Conservation (phyloP, 64 coral and sea anemone species). For the Montipora efflorescens region DNA sequence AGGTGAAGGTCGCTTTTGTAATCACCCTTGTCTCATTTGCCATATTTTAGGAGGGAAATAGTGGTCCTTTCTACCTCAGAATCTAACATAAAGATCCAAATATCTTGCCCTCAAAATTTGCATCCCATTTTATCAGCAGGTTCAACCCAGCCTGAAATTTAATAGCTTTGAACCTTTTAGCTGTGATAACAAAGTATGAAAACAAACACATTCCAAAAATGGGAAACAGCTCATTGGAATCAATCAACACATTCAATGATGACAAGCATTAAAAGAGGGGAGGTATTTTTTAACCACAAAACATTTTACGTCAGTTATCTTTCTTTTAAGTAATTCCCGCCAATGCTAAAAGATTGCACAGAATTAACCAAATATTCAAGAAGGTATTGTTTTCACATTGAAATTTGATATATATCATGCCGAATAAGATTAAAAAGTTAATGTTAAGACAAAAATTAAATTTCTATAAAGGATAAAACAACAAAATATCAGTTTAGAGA, state of each 20-base stretch:
- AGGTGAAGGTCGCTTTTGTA: constrained; percentile 78
- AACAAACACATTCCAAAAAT: constrained; percentile 76
- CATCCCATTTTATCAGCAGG: constrained; percentile 37
- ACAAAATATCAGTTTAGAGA: background rate
- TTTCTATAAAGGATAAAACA: background rate
- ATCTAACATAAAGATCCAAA: constrained; percentile 48
- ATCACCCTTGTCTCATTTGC: constrained; percentile 58
- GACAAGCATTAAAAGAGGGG: background rate
- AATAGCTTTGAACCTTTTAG: constrained; percentile 48
- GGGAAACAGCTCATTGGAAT: constrained; percentile 33
- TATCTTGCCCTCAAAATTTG: constrained; percentile 15
- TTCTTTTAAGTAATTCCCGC: background rate
- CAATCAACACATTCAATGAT: constrained; percentile 9
- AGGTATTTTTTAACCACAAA: background rate
- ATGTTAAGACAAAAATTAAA: background rate
- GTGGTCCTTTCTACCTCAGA: background rate
- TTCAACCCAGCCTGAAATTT: constrained; percentile 59
- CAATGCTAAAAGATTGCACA: background rate
- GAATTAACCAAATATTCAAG: background rate
- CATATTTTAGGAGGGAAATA: constrained; percentile 26
- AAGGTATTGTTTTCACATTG: background rate
- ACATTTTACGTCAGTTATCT: background rate
- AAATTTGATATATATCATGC: background rate
- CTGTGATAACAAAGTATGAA: constrained; percentile 18
- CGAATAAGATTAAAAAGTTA: background rate